Evolutionary conservation across 2,888 invertebrate species (phyloP).

Genomic region (Lobophora halterata): DNA sequence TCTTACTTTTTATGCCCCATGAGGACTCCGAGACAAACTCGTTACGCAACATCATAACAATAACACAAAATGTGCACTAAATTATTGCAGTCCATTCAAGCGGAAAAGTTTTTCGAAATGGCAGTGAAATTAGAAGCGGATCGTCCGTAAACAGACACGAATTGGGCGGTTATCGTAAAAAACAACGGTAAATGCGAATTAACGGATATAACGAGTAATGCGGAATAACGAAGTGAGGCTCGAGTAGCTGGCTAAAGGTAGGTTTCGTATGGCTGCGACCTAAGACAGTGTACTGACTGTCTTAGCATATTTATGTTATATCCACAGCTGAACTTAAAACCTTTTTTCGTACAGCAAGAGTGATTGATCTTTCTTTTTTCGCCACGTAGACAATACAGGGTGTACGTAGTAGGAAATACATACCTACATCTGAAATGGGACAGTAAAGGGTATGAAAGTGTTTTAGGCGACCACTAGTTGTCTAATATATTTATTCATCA

Average conservation of each 20-base stretch:
- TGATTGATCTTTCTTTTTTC: too few species aligned
- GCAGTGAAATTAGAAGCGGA: conserved; percentile 35
- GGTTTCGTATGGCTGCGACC: conserved; percentile 2
- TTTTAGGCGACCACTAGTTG: too few species aligned
- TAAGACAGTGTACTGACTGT: neutral
- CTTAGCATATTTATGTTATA: neutral
- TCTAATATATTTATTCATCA: too few species aligned
- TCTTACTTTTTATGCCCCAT: too few species aligned
- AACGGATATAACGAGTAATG: conserved; percentile 38
- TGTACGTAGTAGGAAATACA: too few species aligned
- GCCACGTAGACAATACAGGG: too few species aligned
- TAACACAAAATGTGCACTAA: conserved; percentile 16
- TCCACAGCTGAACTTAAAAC: neutral
- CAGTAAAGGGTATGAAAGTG: too few species aligned
- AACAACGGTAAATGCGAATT: conserved; percentile 39
- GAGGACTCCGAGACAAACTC: too few species aligned
- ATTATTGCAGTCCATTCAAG: conserved; percentile 10
- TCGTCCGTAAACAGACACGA: conserved; percentile 40
- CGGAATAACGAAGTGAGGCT: conserved; percentile 26
- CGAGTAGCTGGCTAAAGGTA: conserved; percentile 11
- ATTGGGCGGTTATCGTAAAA: conserved; percentile 44
- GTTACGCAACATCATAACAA: neutral
- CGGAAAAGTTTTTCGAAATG: conserved; percentile 7
- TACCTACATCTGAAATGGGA: too few species aligned
- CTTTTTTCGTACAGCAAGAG: too few species aligned